These are phyloP conservation scores for Catharus ustulatus DNA, from an alignment of 2,797 vertebrate genomes.

Conservation along the genomic window DNA sequence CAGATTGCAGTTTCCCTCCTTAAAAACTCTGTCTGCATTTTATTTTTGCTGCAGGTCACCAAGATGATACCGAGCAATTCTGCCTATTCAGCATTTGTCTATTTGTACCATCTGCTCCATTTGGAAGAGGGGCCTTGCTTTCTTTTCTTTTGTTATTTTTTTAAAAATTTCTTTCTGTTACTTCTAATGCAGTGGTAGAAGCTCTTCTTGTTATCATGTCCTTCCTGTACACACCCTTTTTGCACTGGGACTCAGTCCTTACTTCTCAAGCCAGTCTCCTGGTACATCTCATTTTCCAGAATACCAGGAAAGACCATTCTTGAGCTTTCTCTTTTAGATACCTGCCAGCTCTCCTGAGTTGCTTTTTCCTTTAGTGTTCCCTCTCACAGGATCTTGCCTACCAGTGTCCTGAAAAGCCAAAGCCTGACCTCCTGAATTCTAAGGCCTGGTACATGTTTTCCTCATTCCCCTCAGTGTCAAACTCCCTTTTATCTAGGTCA, in stretches of 20 bases:
- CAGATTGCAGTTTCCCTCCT: background rate
- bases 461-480: background rate
- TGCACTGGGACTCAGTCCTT: background rate
- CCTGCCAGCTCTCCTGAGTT: background rate
- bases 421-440: background rate
- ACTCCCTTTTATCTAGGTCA: background rate
- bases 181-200: background rate
- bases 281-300: background rate
- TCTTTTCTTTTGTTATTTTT: background rate
- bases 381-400: background rate
- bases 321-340: background rate
- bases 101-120: background rate
- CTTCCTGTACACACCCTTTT: background rate
- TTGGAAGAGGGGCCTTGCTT: background rate
- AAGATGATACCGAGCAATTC: background rate
- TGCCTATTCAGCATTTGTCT: background rate
- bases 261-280: background rate
- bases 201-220: background rate
- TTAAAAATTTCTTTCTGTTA: background rate
- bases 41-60: background rate
- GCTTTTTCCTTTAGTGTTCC: background rate
- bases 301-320: background rate
- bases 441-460: background rate
- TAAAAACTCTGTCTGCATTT: background rate
- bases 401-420: background rate